Evolutionary conservation across 1,140 invertebrate genomes (phyloP).

Genomic region (Lordiphosa clarofinis): DNA sequence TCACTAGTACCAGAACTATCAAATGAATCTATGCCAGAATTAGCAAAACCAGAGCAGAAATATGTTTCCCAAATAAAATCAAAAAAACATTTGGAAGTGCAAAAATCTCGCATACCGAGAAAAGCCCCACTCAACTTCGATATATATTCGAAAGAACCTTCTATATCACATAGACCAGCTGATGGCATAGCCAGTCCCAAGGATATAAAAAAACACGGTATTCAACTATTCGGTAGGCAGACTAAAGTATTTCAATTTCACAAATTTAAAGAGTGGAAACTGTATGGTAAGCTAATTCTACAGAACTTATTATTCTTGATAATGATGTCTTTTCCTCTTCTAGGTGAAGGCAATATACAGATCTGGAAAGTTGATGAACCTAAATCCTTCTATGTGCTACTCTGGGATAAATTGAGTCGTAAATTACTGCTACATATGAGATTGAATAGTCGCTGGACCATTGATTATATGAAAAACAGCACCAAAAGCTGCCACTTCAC

Average conservation of each 20-base stretch:
- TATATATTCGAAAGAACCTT: too few species aligned
- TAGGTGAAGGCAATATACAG: slow-evolving; percentile 30
- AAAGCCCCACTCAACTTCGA: too few species aligned
- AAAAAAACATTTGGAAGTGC: too few species aligned
- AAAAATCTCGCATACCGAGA: too few species aligned
- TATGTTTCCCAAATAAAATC: too few species aligned
- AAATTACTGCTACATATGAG: slow-evolving; percentile 28
- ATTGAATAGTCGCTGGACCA: slow-evolving; percentile 21
- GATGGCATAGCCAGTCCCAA: neutral
- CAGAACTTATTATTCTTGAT: neutral
- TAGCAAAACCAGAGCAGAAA: too few species aligned
- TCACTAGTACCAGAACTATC: too few species aligned
- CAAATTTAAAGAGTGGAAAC: slow-evolving; percentile 20
- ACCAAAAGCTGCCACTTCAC: slow-evolving; percentile 29
- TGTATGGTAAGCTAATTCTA: slow-evolving; percentile 3
- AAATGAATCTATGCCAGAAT: too few species aligned
- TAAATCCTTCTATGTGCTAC: slow-evolving; percentile 18
- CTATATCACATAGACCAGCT: too few species aligned
- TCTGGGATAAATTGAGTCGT: slow-evolving; percentile 21
- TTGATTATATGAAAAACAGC: slow-evolving; percentile 22
- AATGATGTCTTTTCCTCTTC: neutral
- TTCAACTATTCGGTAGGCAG: slow-evolving; percentile 18
- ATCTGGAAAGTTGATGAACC: slow-evolving; percentile 16
- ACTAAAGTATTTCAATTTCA: slow-evolving; percentile 23
- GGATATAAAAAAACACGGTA: slow-evolving; percentile 6